Evolutionary conservation across 2,888 invertebrate species (phyloP).

Genomic region (Noctua comes): DNA sequence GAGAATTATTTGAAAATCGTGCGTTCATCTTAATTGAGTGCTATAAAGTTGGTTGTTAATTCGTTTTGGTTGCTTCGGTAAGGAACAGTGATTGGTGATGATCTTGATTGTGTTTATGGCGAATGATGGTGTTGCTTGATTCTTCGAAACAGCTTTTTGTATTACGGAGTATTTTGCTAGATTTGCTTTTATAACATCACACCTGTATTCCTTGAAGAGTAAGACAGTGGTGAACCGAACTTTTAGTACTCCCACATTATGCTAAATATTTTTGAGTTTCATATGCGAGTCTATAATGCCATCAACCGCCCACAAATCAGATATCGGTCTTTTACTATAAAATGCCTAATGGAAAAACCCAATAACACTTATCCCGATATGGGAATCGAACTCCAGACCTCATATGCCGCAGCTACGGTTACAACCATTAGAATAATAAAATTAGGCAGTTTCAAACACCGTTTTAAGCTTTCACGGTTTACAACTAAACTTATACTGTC

Average conservation of each 20-base stretch:
- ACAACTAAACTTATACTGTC: too few relatives aligned
- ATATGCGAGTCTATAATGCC: background rate
- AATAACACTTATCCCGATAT: too few relatives aligned
- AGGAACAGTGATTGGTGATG: conserved; percentile 53
- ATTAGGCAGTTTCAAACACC: background rate
- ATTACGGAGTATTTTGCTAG: background rate
- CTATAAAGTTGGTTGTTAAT: conserved; percentile 45
- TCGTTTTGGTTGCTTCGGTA: conserved; percentile 36
- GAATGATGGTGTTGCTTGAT: conserved; percentile 20
- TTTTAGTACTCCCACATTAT: background rate
- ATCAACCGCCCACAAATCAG: background rate
- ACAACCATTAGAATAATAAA: background rate
- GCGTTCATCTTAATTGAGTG: conserved; percentile 55
- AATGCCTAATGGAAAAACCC: background rate
- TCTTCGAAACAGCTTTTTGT: background rate
- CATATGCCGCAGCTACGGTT: background rate
- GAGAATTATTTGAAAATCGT: conserved; percentile 60
- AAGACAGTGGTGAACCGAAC: background rate
- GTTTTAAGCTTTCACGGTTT: too few relatives aligned
- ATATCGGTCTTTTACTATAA: background rate
- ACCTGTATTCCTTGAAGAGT: background rate
- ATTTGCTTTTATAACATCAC: too few relatives aligned
- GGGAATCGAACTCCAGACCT: background rate
- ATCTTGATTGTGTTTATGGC: conserved; percentile 33
- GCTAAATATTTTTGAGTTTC: too few relatives aligned